Base-by-base conservation (phyloP, 2,888 invertebrate genomes). In the Slavum lentiscoides region DNA sequence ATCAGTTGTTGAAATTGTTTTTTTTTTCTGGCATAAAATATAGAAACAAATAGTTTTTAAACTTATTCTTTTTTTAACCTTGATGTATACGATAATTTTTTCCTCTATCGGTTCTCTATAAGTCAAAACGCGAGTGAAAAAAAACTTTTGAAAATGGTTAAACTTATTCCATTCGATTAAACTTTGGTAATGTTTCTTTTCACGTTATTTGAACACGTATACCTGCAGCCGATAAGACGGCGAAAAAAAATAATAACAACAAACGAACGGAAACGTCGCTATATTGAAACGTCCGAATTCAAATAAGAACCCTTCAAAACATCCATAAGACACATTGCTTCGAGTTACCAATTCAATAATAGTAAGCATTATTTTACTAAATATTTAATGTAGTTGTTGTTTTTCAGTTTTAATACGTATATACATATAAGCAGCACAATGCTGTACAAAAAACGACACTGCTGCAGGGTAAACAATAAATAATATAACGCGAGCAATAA, bases 131-230 rank as follows among this genome's bases (percentile, higher is more conserved):
- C 43, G 30, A 30, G 30, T 30, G 58, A 58, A 67, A 70, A 37
- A 72, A 72, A 72, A 67, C 58, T 67, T 75, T 67, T 3, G 19
- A n/a, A 43, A 67, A 75, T 43, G 43, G 67, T 75, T 75, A 43
- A 75, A 75, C 75, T 75, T 75, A 75, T 75, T 67, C 43, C 67
- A 75, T 75, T 75, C 58, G 23, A 75, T 75, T 67, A 75, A 75
- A 75, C 75, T 67, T 75, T 30, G n/a, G 23, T 67, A 67, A 74
- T 37, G 39, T 74, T 75, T 59, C 58, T 59, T 59, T 72, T 75
- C 21, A 6, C 66, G 55, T 66, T 55, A 53, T 74, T 74, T 21
- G 55, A 74, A 66, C 55, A 74, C 66, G 66, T 30, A 30, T 30
- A 30, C 30, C 30, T 30, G 30, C 49, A 74, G 55, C 21, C 66